A percentile compares a stretch with the other conserved stretches of the same genome.
These are phyloP conservation scores for Drosophila chauvacae DNA, from an alignment of 1,140 invertebrate species.

Conservation along the genomic window DNA sequence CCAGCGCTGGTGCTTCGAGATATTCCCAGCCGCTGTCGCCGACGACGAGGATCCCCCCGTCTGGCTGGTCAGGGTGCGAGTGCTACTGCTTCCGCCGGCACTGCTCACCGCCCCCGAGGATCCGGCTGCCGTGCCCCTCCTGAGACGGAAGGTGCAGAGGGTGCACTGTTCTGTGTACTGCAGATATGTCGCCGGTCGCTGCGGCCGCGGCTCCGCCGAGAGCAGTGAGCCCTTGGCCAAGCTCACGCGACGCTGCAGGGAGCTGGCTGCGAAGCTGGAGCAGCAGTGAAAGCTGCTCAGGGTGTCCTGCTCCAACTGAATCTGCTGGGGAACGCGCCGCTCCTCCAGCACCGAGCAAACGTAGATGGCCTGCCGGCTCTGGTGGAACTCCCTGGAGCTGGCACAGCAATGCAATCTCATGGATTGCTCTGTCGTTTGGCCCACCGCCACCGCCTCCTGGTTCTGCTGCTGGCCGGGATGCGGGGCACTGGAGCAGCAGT, in stretches of 20 bases:
- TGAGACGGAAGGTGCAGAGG: constrained; percentile 78
- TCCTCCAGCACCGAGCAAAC: constrained; percentile 81
- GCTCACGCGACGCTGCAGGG: constrained; percentile 72
- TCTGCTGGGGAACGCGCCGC: constrained; percentile 17
- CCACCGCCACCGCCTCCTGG: constrained; percentile 19
- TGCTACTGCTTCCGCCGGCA: constrained; percentile 59
- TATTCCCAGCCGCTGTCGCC: constrained; percentile 60
- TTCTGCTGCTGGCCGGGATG: constrained; percentile 66
- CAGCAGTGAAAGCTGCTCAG: constrained; percentile 80
- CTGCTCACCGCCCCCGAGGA: constrained; percentile 39
- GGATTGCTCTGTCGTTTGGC: constrained; percentile 30
- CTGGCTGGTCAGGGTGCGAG: constrained; percentile 62
- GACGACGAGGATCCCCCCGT: constrained; percentile 49
- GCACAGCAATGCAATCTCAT: constrained; percentile 75
- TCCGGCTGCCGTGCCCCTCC: constrained; percentile 36
- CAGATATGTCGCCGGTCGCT: constrained; percentile 62
- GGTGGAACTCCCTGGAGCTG: constrained; percentile 76
- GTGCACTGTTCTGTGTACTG: constrained; percentile 83
- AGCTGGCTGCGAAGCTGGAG: constrained; percentile 69
- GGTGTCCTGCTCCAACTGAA: constrained; percentile 38
- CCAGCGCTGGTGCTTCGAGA: constrained; percentile 84
- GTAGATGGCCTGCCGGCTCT: constrained; percentile 72
- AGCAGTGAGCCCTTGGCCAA: constrained; percentile 65
- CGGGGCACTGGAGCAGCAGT: constrained; percentile 71
- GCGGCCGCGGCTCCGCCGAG: constrained; percentile 42